Evolutionary conservation across 2,888 invertebrate genomes (phyloP), one percentile per base, ranked within the genome.

Genomic region (Cistogaster globosa): DNA sequence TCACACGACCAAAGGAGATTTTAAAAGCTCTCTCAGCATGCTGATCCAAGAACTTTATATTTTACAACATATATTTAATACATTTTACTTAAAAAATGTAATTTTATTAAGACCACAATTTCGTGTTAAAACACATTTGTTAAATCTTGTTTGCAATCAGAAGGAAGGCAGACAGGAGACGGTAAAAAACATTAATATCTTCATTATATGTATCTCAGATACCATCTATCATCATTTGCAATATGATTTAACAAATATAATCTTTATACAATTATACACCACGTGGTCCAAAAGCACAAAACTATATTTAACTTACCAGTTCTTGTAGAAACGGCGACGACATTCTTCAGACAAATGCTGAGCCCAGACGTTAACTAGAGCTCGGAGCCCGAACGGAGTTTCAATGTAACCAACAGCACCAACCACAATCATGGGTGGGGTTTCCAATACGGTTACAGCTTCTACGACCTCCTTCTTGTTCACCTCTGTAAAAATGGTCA

Each of bases 401-500:
- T 99, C 98, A 90, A 99, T 98, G 94, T 99, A 99, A 82, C 99
- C 99, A 89, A 99, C 98, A 88, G 98, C 96, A 90, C 99, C 99
- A 87, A 99, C 98, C 86, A 98, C 95, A 84, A 99, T 96, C 98
- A 99, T 98, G 55, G 99, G 99, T 79, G 99, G 99, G 4, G 99
- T 96, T 94, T 99, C 99, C 89, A 99, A 94, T 90, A 99, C 96
- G 36, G 99, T 99, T 2, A 99, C 99, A 62, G 98, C 98, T 93
- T 99, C 99, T 32, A 99, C 99, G 84, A 99, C 98, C 94, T 99
- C 99, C 94, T 99, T 99, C 94, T 99, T 99, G 94, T 99, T 99
- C 87, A 99, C 97, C 95, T 99, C 99, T 98, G 4, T 7, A 93
- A 53, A 94, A 77, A 8, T 12, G 14, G 4, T 8, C 14, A 18